These are phyloP conservation scores for Pongo abelii DNA, from an alignment of 2,113 vertebrate genomes.

Conservation along the genomic window DNA sequence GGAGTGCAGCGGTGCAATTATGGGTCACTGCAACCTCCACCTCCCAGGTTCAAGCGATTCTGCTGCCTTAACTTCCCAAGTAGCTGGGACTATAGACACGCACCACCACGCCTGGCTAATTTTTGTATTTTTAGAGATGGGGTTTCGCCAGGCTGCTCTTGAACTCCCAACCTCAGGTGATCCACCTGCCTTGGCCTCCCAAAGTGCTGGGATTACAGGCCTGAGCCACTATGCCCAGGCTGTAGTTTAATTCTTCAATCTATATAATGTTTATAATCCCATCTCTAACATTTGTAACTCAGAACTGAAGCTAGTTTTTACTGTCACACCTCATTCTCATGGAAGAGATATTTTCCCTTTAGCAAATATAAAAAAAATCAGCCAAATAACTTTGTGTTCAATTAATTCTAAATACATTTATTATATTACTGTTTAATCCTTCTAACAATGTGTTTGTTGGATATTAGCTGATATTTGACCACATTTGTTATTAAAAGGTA, in stretches of 20 bases:
- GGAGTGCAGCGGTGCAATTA: no score
- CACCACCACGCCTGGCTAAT: no score
- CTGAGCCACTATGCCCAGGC: no score
- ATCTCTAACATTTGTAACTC: background rate
- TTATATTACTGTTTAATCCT: background rate
- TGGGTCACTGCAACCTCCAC: no score
- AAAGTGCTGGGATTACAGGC: no score
- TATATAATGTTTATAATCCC: background rate
- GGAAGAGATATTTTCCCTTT: background rate
- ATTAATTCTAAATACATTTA: background rate
- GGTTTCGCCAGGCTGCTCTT: no score
- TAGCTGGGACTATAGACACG: no score
- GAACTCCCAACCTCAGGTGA: no score
- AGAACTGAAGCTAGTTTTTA: background rate
- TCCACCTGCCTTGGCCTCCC: no score
- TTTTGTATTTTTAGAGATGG: no score
- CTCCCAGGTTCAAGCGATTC: no score
- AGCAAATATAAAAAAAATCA: background rate
- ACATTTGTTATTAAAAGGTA: background rate
- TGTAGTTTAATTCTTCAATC: background rate
- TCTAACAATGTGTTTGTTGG: background rate
- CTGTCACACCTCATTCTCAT: background rate
- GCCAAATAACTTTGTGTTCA: background rate
- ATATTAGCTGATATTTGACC: background rate
- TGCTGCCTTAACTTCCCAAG: no score